phyloP scores from a whole-genome alignment of 2,797 vertebrate species.

The Gambelia wislizenii region DNA sequence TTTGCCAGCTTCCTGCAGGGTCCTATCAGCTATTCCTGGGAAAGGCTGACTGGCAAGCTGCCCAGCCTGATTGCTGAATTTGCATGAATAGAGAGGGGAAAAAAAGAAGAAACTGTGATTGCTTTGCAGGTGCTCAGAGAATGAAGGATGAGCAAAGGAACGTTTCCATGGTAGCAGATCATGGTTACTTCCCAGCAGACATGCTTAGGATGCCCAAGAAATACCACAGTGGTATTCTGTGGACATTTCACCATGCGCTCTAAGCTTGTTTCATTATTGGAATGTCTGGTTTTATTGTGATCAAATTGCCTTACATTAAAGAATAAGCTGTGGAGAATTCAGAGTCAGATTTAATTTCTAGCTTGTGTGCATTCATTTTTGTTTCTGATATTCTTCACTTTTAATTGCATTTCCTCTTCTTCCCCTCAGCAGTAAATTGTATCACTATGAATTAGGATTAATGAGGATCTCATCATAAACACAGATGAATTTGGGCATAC shows the following conservation, averaged over 20 bases:
- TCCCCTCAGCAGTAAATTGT: neutral
- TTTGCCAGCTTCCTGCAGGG: neutral
- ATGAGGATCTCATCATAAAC: neutral
- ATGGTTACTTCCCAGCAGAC: neutral
- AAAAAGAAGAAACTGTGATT: constrained; percentile 16
- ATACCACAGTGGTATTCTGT: constrained; percentile 43
- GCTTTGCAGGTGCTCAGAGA: constrained; percentile 15
- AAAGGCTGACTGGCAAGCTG: constrained; percentile 14
- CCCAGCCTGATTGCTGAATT: constrained; percentile 22
- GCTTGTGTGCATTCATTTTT: neutral
- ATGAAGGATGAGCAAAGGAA: constrained; percentile 9
- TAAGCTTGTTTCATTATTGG: neutral
- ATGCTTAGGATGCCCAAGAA: constrained; percentile 54
- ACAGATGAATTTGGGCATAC: neutral
- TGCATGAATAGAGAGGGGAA: constrained; percentile 22
- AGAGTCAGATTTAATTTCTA: neutral
- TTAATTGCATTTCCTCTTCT: neutral
- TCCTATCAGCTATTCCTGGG: neutral
- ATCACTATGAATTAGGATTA: constrained; percentile 3
- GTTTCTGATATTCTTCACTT: neutral
- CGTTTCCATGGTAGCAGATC: constrained; percentile 48
- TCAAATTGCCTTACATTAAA: neutral
- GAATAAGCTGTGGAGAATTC: neutral
- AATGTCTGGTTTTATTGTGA: constrained; percentile 9
- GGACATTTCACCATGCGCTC: neutral